phyloP scores from a whole-genome alignment of 30 jellyfish, hydroid and myxozoan genomes.

The Hydra vulgaris region DNA sequence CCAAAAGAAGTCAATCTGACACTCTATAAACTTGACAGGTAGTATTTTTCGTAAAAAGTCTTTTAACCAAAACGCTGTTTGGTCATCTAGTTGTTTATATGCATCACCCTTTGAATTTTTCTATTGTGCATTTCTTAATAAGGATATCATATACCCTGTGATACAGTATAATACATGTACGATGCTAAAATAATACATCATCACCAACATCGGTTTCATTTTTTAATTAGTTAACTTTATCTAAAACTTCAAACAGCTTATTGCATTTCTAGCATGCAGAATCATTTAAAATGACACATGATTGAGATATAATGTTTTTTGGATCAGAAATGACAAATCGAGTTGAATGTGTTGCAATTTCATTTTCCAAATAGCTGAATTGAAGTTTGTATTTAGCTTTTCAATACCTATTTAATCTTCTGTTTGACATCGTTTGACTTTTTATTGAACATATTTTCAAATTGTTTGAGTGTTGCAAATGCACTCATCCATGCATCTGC shows the following conservation, averaged over 20 bases:
- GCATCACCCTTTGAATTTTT: neutral
- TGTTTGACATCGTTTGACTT: too few species aligned
- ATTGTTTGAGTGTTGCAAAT: too few species aligned
- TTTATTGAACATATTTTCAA: too few species aligned
- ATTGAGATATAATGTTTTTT: too few species aligned
- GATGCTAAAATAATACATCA: neutral
- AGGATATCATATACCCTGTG: slow-evolving; percentile 1
- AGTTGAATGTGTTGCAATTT: too few species aligned
- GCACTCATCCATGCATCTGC: too few species aligned
- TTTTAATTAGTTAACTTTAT: neutral
- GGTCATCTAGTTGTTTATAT: slow-evolving; percentile 1
- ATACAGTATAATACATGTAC: neutral
- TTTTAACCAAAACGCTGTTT: slow-evolving; percentile 1
- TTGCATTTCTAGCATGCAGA: slow-evolving; percentile 1
- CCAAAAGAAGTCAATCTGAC: neutral
- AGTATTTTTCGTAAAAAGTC: neutral
- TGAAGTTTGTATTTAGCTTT: neutral
- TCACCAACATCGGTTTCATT: neutral
- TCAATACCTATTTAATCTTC: too few species aligned
- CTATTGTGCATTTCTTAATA: slow-evolving; percentile 2
- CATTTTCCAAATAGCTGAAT: too few species aligned
- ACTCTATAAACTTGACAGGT: slow-evolving; percentile 1
- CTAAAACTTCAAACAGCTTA: too few species aligned
- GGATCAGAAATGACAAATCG: too few species aligned
- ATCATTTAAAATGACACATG: too few species aligned